Percentiles rank a stretch among this genome's conserved stretches.
phyloP scores from a whole-genome alignment of 2,113 vertebrate genomes.

The Dicentrarchus labrax region DNA sequence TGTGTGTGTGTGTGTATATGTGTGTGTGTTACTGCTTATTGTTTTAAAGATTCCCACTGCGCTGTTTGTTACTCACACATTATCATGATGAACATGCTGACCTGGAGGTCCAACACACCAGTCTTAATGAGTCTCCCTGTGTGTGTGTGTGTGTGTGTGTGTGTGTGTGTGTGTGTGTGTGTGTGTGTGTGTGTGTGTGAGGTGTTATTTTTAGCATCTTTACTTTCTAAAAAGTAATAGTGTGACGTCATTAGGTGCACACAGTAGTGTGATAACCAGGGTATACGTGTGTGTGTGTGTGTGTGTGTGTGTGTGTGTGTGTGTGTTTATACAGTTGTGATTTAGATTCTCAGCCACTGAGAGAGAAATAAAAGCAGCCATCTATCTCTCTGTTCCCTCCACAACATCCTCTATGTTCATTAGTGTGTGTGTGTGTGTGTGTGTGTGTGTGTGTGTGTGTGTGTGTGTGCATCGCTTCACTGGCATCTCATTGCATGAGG shows the following conservation, averaged over 20 bases:
- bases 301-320: not conserved
- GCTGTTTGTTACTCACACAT: conserved; percentile 39
- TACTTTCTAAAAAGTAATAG: conserved; percentile 30
- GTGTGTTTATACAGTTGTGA: conserved; percentile 49
- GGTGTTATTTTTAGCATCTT: conserved; percentile 41
- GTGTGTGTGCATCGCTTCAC: not conserved
- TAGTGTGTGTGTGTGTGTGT: not conserved
- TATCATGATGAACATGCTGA: conserved; percentile 45
- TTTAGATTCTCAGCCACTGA: conserved; percentile 37
- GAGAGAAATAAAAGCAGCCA: conserved; percentile 56
- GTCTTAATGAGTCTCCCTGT: conserved; percentile 21
- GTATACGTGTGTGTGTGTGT: not conserved
- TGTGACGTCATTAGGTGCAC: conserved; percentile 20
- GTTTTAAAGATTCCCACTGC: conserved; percentile 18
- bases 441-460: conserved; percentile 10
- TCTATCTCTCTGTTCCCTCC: conserved; percentile 38
- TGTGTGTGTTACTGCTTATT: conserved; percentile 3
- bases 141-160: not conserved
- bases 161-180: conserved; percentile 1
- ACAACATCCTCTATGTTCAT: not conserved
- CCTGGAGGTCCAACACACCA: conserved; percentile 37
- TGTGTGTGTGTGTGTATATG: not conserved
- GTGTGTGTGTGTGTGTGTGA: not conserved
- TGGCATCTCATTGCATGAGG: conserved; percentile 27
- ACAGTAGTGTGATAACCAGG: not conserved